A percentile compares a stretch with the other conserved stretches of the same genome.
Conservation (phyloP, 2,113 vertebrate genomes). For the Leptobrachium leishanense region DNA sequence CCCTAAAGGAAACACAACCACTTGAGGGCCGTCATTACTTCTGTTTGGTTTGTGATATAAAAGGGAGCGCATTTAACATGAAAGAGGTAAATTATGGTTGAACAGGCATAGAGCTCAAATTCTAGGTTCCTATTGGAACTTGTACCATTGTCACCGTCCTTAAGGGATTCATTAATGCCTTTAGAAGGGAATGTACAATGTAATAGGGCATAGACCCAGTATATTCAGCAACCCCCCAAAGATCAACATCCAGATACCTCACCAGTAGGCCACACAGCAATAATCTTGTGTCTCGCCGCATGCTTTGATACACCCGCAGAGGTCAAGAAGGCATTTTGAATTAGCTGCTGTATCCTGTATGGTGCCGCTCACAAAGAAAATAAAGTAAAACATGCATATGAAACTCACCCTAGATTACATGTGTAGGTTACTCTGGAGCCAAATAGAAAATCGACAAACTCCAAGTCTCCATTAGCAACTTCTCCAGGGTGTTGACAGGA, state of each 20-base stretch:
- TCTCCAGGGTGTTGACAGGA: conserved; percentile 18
- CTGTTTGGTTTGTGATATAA: no score
- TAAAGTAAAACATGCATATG: background rate
- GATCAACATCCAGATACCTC: background rate
- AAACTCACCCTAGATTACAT: conserved; percentile 62
- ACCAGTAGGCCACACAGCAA: background rate
- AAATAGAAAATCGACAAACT: background rate
- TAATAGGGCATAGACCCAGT: background rate
- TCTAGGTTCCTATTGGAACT: no score
- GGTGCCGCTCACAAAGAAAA: background rate
- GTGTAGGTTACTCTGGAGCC: conserved; percentile 46
- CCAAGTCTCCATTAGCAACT: background rate
- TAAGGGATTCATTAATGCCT: no score
- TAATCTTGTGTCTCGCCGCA: background rate
- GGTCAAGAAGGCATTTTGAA: background rate
- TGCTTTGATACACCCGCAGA: background rate
- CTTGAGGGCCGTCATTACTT: no score
- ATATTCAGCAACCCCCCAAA: background rate
- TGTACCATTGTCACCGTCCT: no score
- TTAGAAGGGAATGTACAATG: no score
- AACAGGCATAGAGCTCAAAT: no score
- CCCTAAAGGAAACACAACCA: no score
- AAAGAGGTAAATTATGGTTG: no score
- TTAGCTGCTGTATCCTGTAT: no score
- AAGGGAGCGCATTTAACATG: no score